phyloP scores from a whole-genome alignment of 1,140 invertebrate species.

The Oncopeltus fasciatus region DNA sequence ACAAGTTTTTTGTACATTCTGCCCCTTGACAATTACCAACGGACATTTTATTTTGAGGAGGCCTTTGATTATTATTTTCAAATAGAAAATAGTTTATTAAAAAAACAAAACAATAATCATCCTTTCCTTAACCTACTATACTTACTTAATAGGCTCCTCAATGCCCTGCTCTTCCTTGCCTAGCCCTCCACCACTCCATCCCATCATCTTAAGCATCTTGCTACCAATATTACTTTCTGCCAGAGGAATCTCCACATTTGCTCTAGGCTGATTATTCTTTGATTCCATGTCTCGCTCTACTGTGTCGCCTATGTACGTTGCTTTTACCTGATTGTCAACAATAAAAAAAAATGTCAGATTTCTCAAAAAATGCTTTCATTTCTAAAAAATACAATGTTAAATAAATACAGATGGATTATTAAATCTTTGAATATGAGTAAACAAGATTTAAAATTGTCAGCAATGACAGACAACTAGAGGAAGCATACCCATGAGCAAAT shows the following conservation, averaged over 20 bases:
- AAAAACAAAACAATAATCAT: too few relatives aligned
- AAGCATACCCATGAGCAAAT: too few relatives aligned
- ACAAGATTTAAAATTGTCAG: too few relatives aligned
- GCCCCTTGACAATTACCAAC: too few relatives aligned
- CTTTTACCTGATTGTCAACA: too few relatives aligned
- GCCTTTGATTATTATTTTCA: too few relatives aligned
- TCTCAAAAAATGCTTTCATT: neutral
- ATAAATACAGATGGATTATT: neutral
- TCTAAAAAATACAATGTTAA: neutral
- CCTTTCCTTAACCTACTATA: too few relatives aligned
- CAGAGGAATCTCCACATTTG: constrained; percentile 5
- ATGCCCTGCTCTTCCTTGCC: constrained; percentile 53
- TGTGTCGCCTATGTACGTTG: neutral
- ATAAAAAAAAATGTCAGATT: neutral
- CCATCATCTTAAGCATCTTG: constrained; percentile 64
- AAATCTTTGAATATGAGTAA: too few relatives aligned
- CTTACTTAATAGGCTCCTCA: constrained; percentile 44
- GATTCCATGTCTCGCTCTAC: constrained; percentile 11
- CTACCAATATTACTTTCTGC: constrained; percentile 41
- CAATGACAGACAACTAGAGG: too few relatives aligned
- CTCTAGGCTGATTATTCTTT: neutral
- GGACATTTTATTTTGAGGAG: too few relatives aligned
- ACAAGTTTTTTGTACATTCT: too few relatives aligned
- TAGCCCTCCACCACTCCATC: constrained; percentile 62
- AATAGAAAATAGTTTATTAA: too few relatives aligned